Evolutionary conservation across 2,797 vertebrate species (phyloP).

Genomic region (Chaenodraco wilsoni): DNA sequence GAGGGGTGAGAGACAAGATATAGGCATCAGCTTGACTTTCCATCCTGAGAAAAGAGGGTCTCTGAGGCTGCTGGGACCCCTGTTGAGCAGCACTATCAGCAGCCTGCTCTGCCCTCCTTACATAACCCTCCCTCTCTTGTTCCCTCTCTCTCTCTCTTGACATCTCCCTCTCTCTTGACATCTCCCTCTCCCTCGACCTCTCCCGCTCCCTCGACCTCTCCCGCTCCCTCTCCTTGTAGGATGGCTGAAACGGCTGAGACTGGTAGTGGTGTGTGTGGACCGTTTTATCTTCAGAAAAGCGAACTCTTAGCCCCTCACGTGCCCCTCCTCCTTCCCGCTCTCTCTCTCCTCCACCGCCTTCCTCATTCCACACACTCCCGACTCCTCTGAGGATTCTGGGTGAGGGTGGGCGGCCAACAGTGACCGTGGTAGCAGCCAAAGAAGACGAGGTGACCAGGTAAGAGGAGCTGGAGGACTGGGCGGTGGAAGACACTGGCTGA

Average conservation of each 20-base stretch:
- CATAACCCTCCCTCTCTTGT: slow-evolving; percentile 80
- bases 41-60: slow-evolving; percentile 84
- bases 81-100: slow-evolving; percentile 67
- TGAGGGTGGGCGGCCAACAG: slow-evolving; percentile 80
- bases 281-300: slow-evolving; percentile 86
- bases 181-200: slow-evolving; percentile 11
- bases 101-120: slow-evolving; percentile 83
- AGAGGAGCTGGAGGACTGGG: slow-evolving; percentile 80
- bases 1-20: slow-evolving; percentile 81
- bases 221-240: slow-evolving; percentile 79
- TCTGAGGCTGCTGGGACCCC: slow-evolving; percentile 64
- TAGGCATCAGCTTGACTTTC: slow-evolving; percentile 84
- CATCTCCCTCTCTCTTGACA: slow-evolving; percentile 54
- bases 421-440: slow-evolving; percentile 82
- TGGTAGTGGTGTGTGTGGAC: slow-evolving; percentile 86
- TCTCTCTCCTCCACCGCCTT: slow-evolving; percentile 73
- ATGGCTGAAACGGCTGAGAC: slow-evolving; percentile 80
- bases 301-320: slow-evolving; percentile 83
- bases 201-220: slow-evolving; percentile 76
- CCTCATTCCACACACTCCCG: slow-evolving; percentile 77
- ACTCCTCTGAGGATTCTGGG: slow-evolving; percentile 81
- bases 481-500: slow-evolving; percentile 75
- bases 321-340: slow-evolving; percentile 79
- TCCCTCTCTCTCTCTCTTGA: slow-evolving; percentile 72
- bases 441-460: slow-evolving; percentile 86